Conservation (phyloP, 2,113 vertebrate genomes). For the Anoura caudifer region DNA sequence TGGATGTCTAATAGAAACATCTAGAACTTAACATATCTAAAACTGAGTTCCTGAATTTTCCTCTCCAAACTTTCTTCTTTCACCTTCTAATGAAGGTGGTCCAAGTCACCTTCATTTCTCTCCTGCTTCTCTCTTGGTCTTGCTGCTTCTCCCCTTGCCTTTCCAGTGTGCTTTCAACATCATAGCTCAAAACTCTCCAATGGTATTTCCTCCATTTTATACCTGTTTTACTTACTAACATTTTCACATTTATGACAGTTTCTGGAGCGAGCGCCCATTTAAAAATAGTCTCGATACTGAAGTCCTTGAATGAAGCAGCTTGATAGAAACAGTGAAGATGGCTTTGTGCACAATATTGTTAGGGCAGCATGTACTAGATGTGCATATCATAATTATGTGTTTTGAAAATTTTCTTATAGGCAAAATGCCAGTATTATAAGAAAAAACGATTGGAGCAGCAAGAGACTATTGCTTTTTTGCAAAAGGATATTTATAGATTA, state of each 20-base stretch:
- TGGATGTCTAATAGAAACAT: background rate
- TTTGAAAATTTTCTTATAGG: slow-evolving; percentile 64
- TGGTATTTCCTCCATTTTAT: background rate
- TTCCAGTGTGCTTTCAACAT: background rate
- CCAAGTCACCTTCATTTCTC: background rate
- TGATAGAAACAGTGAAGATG: background rate
- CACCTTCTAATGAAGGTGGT: background rate
- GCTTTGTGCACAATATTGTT: background rate
- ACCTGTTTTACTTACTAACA: background rate
- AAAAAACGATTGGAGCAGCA: slow-evolving; percentile 81
- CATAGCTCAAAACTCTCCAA: background rate
- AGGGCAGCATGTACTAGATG: background rate
- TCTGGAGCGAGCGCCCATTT: background rate
- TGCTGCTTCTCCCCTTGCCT: background rate
- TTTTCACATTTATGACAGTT: background rate
- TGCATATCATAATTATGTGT: slow-evolving; percentile 1
- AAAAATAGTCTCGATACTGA: background rate
- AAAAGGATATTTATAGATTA: slow-evolving; percentile 82
- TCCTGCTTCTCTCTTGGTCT: background rate
- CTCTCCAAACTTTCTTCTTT: background rate
- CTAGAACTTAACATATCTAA: background rate
- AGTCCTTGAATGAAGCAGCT: background rate
- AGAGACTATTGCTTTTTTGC: slow-evolving; percentile 80
- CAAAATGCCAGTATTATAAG: slow-evolving; percentile 80
- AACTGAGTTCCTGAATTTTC: background rate